These are phyloP conservation scores for Zele albiditarsus DNA, from an alignment of 2,888 invertebrate species.

Conservation along the genomic window DNA sequence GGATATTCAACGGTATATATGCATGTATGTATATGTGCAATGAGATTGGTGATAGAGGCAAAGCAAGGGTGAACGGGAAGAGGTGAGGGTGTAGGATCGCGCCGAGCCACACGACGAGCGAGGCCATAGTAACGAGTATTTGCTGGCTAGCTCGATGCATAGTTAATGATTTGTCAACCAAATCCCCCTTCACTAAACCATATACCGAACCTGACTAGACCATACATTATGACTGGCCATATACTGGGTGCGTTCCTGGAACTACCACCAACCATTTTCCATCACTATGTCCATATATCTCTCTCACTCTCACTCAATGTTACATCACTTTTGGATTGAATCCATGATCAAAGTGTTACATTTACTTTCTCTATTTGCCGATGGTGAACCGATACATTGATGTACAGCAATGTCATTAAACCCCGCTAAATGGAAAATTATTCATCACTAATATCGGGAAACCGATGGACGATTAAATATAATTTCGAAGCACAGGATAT, in stretches of 20 bases:
- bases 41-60: slow-evolving; percentile 35
- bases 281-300: neutral
- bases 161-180: slow-evolving; percentile 73
- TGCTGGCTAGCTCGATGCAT: slow-evolving; percentile 72
- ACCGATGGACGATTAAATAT: neutral
- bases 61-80: slow-evolving; percentile 36
- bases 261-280: slow-evolving; percentile 27
- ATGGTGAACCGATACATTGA: neutral
- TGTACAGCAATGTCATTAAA: neutral
- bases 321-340: slow-evolving; percentile 44
- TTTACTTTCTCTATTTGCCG: slow-evolving; percentile 50
- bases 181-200: slow-evolving; percentile 63
- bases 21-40: slow-evolving; percentile 28
- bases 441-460: neutral
- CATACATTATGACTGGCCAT: slow-evolving; percentile 68
- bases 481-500: neutral
- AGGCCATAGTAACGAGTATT: slow-evolving; percentile 70
- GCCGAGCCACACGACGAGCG: slow-evolving; percentile 39
- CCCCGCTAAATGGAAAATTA: neutral
- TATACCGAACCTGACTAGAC: slow-evolving; percentile 66
- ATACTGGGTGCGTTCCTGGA: slow-evolving; percentile 55
- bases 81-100: slow-evolving; percentile 36
- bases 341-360: slow-evolving; percentile 56
- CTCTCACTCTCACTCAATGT: slow-evolving; percentile 21
- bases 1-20: slow-evolving; percentile 11